These are phyloP conservation scores for Myotis lucifugus DNA, from an alignment of 2,113 vertebrate species.

Conservation along the genomic window DNA sequence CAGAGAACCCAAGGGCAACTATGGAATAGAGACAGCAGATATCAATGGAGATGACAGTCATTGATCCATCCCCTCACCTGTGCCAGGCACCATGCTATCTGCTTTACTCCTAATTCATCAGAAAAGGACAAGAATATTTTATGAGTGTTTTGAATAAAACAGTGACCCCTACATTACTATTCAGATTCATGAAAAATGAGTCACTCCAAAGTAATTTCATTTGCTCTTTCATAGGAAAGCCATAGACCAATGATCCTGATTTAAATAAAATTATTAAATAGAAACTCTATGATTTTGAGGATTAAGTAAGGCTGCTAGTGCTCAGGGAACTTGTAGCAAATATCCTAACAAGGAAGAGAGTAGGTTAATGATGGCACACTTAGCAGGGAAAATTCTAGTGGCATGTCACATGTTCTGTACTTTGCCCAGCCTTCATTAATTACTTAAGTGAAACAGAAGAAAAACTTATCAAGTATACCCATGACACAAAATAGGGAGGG, in stretches of 20 bases:
- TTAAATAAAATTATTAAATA: constrained; percentile 42
- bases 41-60: neutral
- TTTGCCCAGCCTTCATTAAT: constrained; percentile 50
- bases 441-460: constrained; percentile 15
- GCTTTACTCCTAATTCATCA: neutral
- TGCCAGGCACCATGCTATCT: neutral
- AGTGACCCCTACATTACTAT: neutral
- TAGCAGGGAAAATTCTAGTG: neutral
- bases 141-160: constrained; percentile 1
- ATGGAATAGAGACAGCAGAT: neutral
- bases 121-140: neutral
- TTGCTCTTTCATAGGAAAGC: neutral
- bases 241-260: neutral
- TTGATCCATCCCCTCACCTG: neutral
- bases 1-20: neutral
- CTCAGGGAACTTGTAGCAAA: neutral
- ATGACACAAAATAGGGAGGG: constrained; percentile 41
- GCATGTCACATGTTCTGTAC: neutral
- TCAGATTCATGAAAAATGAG: constrained; percentile 10
- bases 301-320: neutral
- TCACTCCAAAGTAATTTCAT: constrained; percentile 26
- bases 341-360: neutral
- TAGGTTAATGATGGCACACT: neutral
- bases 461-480: constrained; percentile 42
- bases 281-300: neutral